Base-by-base conservation (phyloP, 2,888 invertebrate species). In the Limnephilus rhombicus region DNA sequence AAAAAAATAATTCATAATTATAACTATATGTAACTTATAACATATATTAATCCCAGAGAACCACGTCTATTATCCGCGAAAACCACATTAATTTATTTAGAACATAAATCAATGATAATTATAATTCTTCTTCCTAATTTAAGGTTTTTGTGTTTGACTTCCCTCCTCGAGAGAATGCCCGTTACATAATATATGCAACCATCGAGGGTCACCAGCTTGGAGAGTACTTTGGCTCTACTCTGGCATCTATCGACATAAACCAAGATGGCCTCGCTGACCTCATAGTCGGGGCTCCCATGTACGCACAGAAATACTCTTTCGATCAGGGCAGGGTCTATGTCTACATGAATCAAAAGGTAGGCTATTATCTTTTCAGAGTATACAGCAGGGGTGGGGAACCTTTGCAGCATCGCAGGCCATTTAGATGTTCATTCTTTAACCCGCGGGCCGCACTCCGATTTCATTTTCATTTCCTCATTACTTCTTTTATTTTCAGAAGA, bases 321-420 rank as follows among this genome's bases (percentile, higher is more conserved):
- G 97, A 97, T 93, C 97, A 97, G 94, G 97, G 97, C 29, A 96
- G 96, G 92, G 97, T 97, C 0, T 97, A 96, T 94, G 95, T 97
- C 80, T 97, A 96, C 94, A 94, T 96, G 92, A 95, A 95, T 34
- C 94, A 94, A 92, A 94, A 94, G 94, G 96, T 96, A 94, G 91
- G n/a, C 34, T 15, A 24, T 34, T 37, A 53, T n/a, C 34, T 88
- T 29, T 87, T 41, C 5, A 53, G 15, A 53, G 53, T 18, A 53
- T 15, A 15, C 12, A 15, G 31, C 31, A 31, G 31, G 31, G 31
- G 31, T 31, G 31, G 31, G 31, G 31, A 31, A 31, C 31, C 31
- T 31, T 31, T 31, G 31, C 31, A 31, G 31, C 31, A 31, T 31
- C 31, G 31, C 31, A 2, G 31, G 2, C 31, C 31, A 31, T 31